Percentiles rank a stretch among this genome's conserved stretches.
These are phyloP conservation scores for Dicrurus megarhynchus DNA, from an alignment of 2,113 vertebrate species.

Conservation along the genomic window DNA sequence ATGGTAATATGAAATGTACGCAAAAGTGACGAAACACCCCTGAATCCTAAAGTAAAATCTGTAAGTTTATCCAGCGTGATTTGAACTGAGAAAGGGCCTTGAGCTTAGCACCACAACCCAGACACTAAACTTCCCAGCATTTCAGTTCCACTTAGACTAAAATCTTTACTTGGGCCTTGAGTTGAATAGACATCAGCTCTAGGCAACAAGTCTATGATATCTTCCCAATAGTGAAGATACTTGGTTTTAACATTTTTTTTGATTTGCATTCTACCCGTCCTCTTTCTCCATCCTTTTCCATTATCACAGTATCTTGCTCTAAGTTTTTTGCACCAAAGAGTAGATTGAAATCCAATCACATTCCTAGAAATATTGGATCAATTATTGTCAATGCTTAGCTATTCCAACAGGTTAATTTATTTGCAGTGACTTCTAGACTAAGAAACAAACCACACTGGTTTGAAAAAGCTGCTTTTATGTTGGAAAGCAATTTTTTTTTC, in stretches of 20 bases:
- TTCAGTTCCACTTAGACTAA: not conserved
- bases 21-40: not conserved
- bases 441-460: not conserved
- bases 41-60: not conserved
- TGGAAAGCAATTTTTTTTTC: not conserved
- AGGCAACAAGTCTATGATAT: not conserved
- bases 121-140: not conserved
- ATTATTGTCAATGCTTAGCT: not conserved
- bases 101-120: not conserved
- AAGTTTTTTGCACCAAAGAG: not conserved
- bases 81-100: not conserved
- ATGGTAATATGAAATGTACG: not conserved
- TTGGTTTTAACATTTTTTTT: not conserved
- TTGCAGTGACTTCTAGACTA: not conserved
- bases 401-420: not conserved
- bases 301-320: not conserved
- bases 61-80: not conserved
- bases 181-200: not conserved
- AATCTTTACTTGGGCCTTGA: not conserved
- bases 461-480: not conserved
- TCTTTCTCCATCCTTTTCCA: not conserved
- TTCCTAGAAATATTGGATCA: not conserved
- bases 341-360: not conserved
- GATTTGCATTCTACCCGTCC: fast-evolving
- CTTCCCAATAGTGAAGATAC: not conserved